Percentiles rank a stretch among this genome's conserved stretches.
Conservation (phyloP, 2,888 invertebrate genomes). For the Drosophila testacea region DNA sequence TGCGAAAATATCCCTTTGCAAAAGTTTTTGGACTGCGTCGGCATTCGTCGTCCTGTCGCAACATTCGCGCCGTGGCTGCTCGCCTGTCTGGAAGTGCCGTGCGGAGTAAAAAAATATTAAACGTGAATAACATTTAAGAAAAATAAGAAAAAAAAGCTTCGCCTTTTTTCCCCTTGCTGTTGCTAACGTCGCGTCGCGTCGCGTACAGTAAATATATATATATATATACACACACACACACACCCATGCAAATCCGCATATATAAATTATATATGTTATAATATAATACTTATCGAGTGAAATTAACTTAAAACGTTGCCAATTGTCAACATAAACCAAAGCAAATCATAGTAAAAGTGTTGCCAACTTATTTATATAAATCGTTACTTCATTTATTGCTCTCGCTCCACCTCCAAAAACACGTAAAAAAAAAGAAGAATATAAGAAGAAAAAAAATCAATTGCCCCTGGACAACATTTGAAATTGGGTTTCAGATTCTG, state of each 20-base stretch:
- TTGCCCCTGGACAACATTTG: slow-evolving; percentile 61
- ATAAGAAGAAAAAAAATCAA: slow-evolving; percentile 63
- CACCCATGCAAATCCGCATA: slow-evolving; percentile 24
- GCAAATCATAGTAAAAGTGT: slow-evolving; percentile 28
- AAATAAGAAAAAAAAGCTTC: slow-evolving; percentile 34
- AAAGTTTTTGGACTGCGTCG: slow-evolving; percentile 61
- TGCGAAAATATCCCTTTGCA: slow-evolving; percentile 65
- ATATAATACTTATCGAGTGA: slow-evolving; percentile 23
- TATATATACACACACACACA: slow-evolving; percentile 21
- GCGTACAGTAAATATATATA: slow-evolving; percentile 39
- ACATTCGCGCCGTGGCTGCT: slow-evolving; percentile 75
- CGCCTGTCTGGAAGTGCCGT: slow-evolving; percentile 78
- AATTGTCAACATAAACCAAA: slow-evolving; percentile 24
- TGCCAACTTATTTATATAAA: slow-evolving; percentile 20
- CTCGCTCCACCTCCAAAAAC: slow-evolving; percentile 18
- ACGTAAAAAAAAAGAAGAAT: slow-evolving; percentile 14
- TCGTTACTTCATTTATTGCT: slow-evolving; percentile 19
- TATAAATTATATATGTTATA: slow-evolving; percentile 53
- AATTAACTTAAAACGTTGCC: slow-evolving; percentile 30
- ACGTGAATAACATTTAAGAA: slow-evolving; percentile 20
- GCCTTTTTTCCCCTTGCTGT: slow-evolving; percentile 54
- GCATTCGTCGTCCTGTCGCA: slow-evolving; percentile 64
- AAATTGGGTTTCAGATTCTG: slow-evolving; percentile 5
- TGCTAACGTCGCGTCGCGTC: slow-evolving; percentile 67
- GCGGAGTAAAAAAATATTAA: slow-evolving; percentile 51